These are phyloP conservation scores for Poeciliopsis turrubarensis DNA, from an alignment of 2,113 vertebrate species.

Conservation along the genomic window DNA sequence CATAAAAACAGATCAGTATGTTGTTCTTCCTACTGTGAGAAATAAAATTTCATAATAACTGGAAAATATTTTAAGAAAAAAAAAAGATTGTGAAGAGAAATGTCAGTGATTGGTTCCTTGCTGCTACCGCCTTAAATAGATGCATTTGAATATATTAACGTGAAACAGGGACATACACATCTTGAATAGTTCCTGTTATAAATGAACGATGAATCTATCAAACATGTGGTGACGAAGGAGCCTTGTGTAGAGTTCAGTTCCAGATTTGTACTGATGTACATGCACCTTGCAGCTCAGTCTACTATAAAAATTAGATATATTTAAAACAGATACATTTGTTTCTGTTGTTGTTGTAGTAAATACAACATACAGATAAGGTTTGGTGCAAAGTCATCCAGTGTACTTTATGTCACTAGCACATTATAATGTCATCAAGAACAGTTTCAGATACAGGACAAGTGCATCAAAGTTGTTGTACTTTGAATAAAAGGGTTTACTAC, in stretches of 20 bases:
- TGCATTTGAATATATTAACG: neutral
- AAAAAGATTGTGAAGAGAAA: conserved; percentile 2
- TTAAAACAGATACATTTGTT: too few species aligned
- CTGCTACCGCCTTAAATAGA: neutral
- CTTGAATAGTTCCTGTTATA: neutral
- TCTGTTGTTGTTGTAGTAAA: too few species aligned
- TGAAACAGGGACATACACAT: neutral
- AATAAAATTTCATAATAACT: conserved; percentile 26
- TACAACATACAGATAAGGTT: too few species aligned
- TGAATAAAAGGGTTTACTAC: too few species aligned
- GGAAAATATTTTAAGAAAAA: conserved; percentile 4
- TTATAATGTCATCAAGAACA: too few species aligned
- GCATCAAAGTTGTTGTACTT: too few species aligned
- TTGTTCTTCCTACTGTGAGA: conserved; percentile 20
- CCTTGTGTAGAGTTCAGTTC: neutral
- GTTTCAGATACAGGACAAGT: too few species aligned
- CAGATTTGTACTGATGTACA: neutral
- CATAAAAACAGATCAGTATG: conserved; percentile 26
- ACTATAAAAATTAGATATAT: neutral
- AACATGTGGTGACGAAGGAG: neutral
- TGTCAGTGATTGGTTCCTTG: neutral
- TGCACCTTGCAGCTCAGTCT: neutral
- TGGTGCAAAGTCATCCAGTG: too few species aligned
- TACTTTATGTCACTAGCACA: too few species aligned
- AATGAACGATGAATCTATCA: neutral